These are phyloP conservation scores for Rhadina sibilatrix DNA, from an alignment of 2,113 vertebrate genomes.

Conservation along the genomic window DNA sequence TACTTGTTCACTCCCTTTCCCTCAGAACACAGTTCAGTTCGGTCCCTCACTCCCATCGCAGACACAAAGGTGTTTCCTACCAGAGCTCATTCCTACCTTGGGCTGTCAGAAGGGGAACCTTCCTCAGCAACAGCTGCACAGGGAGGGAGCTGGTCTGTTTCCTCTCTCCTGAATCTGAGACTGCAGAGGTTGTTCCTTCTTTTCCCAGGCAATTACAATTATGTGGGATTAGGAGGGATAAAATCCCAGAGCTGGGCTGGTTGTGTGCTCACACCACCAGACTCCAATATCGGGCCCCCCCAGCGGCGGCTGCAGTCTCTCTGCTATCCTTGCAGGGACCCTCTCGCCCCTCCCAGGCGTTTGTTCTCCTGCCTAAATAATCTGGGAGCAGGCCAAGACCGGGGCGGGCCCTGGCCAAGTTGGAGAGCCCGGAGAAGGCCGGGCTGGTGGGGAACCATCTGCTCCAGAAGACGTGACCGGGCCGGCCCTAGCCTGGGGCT, in stretches of 20 bases:
- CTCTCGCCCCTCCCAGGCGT: background rate
- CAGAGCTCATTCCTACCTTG: background rate
- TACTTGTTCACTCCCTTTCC: background rate
- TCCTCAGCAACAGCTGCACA: background rate
- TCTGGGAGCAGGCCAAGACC: rapidly evolving
- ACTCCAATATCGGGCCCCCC: rapidly evolving
- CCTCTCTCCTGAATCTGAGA: background rate
- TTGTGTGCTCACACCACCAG: background rate
- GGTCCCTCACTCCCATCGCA: background rate
- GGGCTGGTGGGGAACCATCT: rapidly evolving
- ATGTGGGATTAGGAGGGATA: background rate
- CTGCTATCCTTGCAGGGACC: background rate
- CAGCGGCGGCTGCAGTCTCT: no score
- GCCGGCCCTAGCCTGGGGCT: background rate
- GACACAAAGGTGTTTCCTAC: background rate
- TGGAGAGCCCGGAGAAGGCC: background rate
- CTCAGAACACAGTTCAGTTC: background rate
- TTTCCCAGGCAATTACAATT: background rate
- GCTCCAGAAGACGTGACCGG: background rate
- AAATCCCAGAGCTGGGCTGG: background rate
- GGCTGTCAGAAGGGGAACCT: background rate
- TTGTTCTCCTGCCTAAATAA: background rate
- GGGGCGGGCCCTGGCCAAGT: no score
- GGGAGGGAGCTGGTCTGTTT: background rate
- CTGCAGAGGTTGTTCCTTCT: background rate